phyloP scores from a whole-genome alignment of 2,797 vertebrate species.

The Triplophysa bombifrons region DNA sequence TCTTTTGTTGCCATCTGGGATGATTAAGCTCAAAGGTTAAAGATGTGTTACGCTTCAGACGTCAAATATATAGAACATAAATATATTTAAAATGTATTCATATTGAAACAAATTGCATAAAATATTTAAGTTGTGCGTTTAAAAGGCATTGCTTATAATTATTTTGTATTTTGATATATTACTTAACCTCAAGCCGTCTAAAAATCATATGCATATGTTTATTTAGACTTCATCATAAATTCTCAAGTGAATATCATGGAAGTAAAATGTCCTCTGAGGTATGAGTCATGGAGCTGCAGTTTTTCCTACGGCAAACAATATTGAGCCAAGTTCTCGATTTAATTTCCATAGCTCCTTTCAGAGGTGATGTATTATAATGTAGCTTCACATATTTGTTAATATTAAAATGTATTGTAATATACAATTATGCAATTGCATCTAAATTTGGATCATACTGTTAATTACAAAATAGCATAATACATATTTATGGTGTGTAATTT shows the following conservation, averaged over 20 bases:
- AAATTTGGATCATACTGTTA: too few species aligned
- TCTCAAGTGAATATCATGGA: slow-evolving; percentile 13
- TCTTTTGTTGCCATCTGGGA: background rate
- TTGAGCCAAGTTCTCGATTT: background rate
- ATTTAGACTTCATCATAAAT: background rate
- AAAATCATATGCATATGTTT: too few species aligned
- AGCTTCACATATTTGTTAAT: background rate
- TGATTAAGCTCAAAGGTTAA: slow-evolving; percentile 2
- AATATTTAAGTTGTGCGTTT: background rate
- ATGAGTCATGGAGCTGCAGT: background rate
- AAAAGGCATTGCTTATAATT: background rate
- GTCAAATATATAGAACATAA: background rate
- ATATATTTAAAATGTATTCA: too few species aligned
- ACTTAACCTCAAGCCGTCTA: too few species aligned
- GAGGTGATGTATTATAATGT: background rate
- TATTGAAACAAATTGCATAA: too few species aligned
- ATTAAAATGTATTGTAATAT: too few species aligned
- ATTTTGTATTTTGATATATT: background rate
- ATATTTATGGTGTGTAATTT: too few species aligned
- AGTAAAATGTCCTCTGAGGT: slow-evolving; percentile 1
- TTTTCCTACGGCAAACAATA: background rate
- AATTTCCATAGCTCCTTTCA: background rate
- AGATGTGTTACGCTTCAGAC: background rate
- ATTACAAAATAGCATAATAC: too few species aligned
- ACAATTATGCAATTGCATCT: too few species aligned